Evolutionary conservation across 2,113 vertebrate species (phyloP).

Genomic region (Megatriorchis doriae): DNA sequence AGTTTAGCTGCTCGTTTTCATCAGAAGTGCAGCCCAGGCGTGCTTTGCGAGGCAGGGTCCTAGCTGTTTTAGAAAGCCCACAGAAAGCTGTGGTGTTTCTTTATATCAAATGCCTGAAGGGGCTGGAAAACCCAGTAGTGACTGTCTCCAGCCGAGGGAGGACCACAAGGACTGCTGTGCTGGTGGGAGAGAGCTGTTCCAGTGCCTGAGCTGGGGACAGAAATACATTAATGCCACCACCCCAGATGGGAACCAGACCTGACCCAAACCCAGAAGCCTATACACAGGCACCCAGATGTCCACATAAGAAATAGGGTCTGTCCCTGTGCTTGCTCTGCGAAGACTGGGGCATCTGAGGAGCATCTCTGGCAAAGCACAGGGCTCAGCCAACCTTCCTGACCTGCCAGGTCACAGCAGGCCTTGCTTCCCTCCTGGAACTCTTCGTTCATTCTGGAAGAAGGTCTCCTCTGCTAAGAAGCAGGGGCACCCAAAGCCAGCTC

Average conservation of each 20-base stretch:
- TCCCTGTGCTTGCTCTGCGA: background rate
- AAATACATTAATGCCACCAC: background rate
- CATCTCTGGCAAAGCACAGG: background rate
- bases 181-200: background rate
- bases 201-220: background rate
- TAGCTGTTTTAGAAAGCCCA: background rate
- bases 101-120: background rate
- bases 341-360: background rate
- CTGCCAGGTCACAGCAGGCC: background rate
- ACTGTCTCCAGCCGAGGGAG: background rate
- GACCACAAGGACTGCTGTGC: background rate
- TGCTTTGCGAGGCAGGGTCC: background rate
- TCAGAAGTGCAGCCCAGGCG: background rate
- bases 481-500: background rate
- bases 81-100: background rate
- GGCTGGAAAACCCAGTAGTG: background rate
- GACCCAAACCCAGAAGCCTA: background rate
- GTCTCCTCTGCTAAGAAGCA: background rate
- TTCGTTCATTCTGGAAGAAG: background rate
- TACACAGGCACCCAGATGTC: background rate
- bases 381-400: background rate
- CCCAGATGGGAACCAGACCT: background rate
- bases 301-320: fast-evolving
- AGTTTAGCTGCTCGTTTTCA: background rate
- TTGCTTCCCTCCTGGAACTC: background rate